Conservation (phyloP, 1,140 invertebrate genomes). For the Elymnias hypermnestra region DNA sequence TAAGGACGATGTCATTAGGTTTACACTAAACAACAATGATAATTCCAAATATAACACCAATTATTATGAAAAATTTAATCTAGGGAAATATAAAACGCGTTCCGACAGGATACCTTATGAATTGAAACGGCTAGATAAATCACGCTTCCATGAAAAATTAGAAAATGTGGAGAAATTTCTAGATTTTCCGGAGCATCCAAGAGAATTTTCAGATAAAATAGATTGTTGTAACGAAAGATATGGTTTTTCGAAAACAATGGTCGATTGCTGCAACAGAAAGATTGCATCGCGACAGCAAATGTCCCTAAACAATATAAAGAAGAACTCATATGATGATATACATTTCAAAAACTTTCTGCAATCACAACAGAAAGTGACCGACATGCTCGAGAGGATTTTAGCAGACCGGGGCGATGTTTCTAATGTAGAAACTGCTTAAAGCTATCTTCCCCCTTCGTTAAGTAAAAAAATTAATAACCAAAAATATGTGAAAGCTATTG, state of each 20-base stretch:
- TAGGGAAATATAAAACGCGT: slow-evolving; percentile 3
- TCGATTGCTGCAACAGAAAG: slow-evolving; percentile 30
- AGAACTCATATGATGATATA: slow-evolving; percentile 35
- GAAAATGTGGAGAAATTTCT: slow-evolving; percentile 20
- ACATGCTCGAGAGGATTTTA: slow-evolving; percentile 56
- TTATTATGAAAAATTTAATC: slow-evolving; percentile 22
- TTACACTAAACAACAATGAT: slow-evolving; percentile 15
- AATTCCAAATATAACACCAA: slow-evolving; percentile 18
- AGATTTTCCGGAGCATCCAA: slow-evolving; percentile 2
- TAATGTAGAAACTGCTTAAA: slow-evolving; percentile 40
- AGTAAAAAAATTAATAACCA: too few species aligned
- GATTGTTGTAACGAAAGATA: slow-evolving; percentile 25
- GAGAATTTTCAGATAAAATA: slow-evolving; percentile 14
- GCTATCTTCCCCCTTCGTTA: not conserved
- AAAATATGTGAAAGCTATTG: too few species aligned
- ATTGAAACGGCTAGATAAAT: slow-evolving; percentile 7
- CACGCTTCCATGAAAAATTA: slow-evolving; percentile 46
- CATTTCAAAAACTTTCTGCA: slow-evolving; percentile 55
- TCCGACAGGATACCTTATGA: not conserved
- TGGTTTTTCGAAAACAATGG: slow-evolving; percentile 17
- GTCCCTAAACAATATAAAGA: slow-evolving; percentile 31
- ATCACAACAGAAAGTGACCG: slow-evolving; percentile 60
- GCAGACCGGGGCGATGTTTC: slow-evolving; percentile 30
- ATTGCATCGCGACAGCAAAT: slow-evolving; percentile 39
- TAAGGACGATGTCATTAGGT: slow-evolving; percentile 16